Percentiles rank a stretch among this genome's conserved stretches.
Evolutionary conservation across 2,888 invertebrate species (phyloP).

Genomic region (Andrena bucephala): DNA sequence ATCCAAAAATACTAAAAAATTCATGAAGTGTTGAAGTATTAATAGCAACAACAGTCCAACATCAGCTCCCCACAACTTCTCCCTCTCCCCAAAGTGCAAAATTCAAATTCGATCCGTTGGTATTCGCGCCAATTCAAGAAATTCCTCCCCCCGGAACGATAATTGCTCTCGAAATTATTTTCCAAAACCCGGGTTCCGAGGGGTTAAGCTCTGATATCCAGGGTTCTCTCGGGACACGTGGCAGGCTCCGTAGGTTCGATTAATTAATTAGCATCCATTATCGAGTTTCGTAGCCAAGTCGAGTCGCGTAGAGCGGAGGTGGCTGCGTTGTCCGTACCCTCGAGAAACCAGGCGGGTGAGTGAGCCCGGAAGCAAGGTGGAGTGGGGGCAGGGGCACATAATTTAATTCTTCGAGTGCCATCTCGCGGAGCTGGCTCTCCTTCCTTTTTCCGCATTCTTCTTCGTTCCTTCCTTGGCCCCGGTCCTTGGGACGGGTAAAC

Average conservation of each 20-base stretch:
- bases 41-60: not conserved
- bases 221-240: conserved; percentile 41
- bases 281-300: conserved; percentile 46
- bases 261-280: conserved; percentile 72
- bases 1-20: too few species aligned
- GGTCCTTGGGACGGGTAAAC: conserved; percentile 35
- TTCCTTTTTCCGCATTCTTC: conserved; percentile 10
- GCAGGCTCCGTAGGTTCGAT: conserved; percentile 56
- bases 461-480: conserved; percentile 1
- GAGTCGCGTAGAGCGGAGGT: conserved; percentile 15
- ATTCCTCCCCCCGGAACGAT: not conserved
- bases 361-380: not conserved
- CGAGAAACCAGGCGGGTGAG: conserved; percentile 16
- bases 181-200: conserved; percentile 23
- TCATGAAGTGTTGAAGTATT: too few species aligned
- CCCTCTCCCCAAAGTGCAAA: not conserved
- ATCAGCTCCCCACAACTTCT: not conserved
- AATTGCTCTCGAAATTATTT: conserved; percentile 18
- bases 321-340: conserved; percentile 40
- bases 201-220: conserved; percentile 45
- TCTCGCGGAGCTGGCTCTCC: conserved; percentile 6
- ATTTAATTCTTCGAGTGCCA: conserved; percentile 53
- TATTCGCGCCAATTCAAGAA: not conserved
- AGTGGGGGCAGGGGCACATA: conserved; percentile 28
- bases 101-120: not conserved